Conservation (phyloP, 2,113 vertebrate genomes). For the Amphilophus citrinellus region DNA sequence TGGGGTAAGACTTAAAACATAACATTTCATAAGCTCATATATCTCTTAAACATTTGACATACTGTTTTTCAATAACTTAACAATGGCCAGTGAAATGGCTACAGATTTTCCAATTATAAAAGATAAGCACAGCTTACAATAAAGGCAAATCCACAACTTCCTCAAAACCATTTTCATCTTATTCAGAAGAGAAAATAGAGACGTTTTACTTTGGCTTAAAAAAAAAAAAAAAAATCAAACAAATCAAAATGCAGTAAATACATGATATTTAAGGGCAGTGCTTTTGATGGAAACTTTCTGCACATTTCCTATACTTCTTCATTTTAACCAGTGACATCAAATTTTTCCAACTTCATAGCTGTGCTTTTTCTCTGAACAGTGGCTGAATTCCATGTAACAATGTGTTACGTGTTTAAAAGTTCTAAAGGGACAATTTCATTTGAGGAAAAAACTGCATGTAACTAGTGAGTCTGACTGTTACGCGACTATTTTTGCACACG, state of each 20-base stretch:
- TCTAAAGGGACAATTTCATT: background rate
- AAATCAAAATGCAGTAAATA: constrained; percentile 57
- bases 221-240: background rate
- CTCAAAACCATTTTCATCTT: constrained; percentile 83
- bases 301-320: no score
- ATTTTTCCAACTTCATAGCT: no score
- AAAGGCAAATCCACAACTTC: constrained; percentile 7
- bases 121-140: background rate
- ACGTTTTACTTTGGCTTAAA: constrained; percentile 66
- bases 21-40: constrained; percentile 25
- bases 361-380: background rate
- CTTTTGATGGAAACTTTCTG: background rate
- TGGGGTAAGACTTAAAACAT: background rate
- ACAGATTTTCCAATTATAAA: constrained; percentile 2
- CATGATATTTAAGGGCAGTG: constrained; percentile 16
- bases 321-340: no score
- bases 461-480: background rate
- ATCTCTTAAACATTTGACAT: background rate
- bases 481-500: no score
- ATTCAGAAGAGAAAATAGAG: constrained; percentile 30
- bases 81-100: background rate
- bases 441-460: background rate
- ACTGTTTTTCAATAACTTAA: background rate
- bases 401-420: background rate
- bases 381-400: background rate